Base-by-base conservation (phyloP, 92 coral and sea anemone genomes). In the Pocillopora meandrina region DNA sequence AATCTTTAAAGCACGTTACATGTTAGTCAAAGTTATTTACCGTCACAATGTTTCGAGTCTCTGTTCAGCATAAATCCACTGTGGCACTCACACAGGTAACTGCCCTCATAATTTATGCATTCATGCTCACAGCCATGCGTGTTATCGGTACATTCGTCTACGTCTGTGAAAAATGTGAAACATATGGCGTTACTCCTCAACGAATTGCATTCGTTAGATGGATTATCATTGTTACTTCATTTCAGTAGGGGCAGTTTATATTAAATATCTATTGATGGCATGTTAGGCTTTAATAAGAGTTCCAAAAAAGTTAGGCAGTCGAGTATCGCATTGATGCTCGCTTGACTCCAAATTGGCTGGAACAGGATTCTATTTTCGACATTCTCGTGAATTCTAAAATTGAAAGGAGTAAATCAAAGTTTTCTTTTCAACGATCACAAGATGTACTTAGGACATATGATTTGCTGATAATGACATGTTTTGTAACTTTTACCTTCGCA, bases 21-120 rank as follows among this genome's bases (percentile, higher is more conserved):
- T 65, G 56, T 5, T 36, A 14, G 56, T 15, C 56, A 36, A 18
- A 47, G 55, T 23, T 47, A 90, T 95, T 80, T 87, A 96, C 99
- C 99, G 80, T 96, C 99, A 74, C 98, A 96, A 81, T 96, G 99
- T 75, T 86, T 83, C 1, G 84, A 89, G 78, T 96, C 99, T 56
- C 65, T 89, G 74, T 89, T 96, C 58, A 96, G 92, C 82, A 89
- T 88, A 73, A 82, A 96, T 5, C 99, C 99, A 82, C 89, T 89
- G 70, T 79, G 71, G 69, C 99, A 96, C 26, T 89, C 90, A 76
- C 99, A 96, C 69, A 66, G 90, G 75, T 75, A 76, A 33, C 89
- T 86, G n/a, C 87, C 93, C 13, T 80, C 83, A 9, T 66, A 72
- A 62, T 91, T 86, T 9, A 96, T 85, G 71, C 99, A 95, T 35